Evolutionary conservation across 1,140 invertebrate species (phyloP), one percentile per base, ranked within the genome.

Genomic region (Hylaeus anthracinus): DNA sequence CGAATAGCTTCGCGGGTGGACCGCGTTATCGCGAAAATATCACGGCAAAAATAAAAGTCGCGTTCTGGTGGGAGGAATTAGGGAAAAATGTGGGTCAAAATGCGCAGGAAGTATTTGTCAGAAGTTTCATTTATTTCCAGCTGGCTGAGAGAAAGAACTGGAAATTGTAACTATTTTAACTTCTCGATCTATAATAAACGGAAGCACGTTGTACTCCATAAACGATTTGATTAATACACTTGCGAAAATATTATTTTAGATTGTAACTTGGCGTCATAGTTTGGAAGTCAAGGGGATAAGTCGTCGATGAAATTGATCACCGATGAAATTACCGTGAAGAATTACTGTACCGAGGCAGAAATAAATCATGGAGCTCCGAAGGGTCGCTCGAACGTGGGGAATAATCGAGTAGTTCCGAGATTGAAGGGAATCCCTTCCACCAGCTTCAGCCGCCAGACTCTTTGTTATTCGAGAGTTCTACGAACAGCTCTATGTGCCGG

Each of bases 381-480:
- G 61, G 58, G 66, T 5, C 3, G 43, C 43, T 45, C 43, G 43
- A 26, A 51, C 51, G 51, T 0, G 51, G 6, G 60, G 53, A 63
- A 77, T 81, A 82, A 82, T 80, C 83, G 75, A 79, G 60, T 39
- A 70, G 51, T 60, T 65, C 61, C 60, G 61, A 72, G 72, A 72
- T 63, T 65, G 63, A 81, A 73, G 51, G 56, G 70, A 56, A 37
- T 58, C 45, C 48, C 70, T 71, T 71, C 14, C 51, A 65, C 12
- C 58, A 58, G 69, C 71, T 76, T 71, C 72, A 82, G 45, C 39
- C 65, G 65, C 3, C 64, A 56, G 76, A 66, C 69, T 70, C 81
- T 89, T 88, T 87, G 81, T 87, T 71, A 85, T 69, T 81, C 60
- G 41, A 83, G 87, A 81, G 55, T 79, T 74, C 75, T 81, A 81